Evolutionary conservation across 2,888 invertebrate species (phyloP).

Genomic region (Fragum whitleyi): DNA sequence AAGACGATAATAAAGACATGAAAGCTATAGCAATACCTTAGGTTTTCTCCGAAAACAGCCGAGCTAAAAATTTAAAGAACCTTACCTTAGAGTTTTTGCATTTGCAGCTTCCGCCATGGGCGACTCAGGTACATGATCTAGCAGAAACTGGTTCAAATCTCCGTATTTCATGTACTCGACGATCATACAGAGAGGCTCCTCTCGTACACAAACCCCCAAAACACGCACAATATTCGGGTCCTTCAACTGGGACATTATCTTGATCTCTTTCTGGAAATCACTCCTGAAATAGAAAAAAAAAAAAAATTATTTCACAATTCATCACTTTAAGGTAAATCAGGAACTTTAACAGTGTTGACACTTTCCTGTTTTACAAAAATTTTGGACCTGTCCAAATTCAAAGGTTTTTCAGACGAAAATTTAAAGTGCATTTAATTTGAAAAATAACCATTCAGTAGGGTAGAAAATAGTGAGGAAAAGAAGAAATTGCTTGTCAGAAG

Average conservation of each 20-base stretch:
- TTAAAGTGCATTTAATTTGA: too few species aligned
- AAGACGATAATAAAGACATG: too few species aligned
- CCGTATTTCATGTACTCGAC: constrained; percentile 95
- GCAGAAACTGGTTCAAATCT: constrained; percentile 92
- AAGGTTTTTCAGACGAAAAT: too few species aligned
- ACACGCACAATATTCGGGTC: constrained; percentile 94
- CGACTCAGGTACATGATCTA: constrained; percentile 91
- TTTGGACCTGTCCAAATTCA: too few species aligned
- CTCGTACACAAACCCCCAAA: constrained; percentile 92
- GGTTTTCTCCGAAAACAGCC: too few species aligned
- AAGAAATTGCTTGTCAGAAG: too few species aligned
- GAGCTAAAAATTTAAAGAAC: too few species aligned
- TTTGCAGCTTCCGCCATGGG: constrained; percentile 85
- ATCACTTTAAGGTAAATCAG: background rate
- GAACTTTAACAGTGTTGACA: too few species aligned
- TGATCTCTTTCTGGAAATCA: constrained; percentile 94
- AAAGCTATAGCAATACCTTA: too few species aligned
- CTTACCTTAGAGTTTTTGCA: constrained; percentile 89
- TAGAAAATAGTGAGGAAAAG: too few species aligned
- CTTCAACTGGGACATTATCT: constrained; percentile 92
- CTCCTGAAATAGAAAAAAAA: constrained; percentile 88
- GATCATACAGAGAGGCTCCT: constrained; percentile 94
- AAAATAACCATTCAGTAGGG: too few species aligned
- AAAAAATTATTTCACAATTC: background rate
- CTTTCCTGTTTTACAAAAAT: too few species aligned